These are phyloP conservation scores for Odocoileus hemionus DNA, from an alignment of 2,113 vertebrate genomes.

Conservation along the genomic window DNA sequence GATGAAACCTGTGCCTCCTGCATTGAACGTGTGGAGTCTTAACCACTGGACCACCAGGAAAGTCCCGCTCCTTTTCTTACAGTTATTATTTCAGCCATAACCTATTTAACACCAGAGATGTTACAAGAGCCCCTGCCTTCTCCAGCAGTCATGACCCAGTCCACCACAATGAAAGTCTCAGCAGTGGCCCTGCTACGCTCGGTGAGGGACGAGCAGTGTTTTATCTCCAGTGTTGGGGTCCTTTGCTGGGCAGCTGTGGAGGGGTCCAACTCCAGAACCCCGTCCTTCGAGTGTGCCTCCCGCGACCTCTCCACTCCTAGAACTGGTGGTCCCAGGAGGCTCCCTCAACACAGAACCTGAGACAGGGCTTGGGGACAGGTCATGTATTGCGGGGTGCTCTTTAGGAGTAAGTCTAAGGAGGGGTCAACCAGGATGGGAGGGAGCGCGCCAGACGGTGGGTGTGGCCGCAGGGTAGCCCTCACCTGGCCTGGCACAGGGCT, in stretches of 20 bases:
- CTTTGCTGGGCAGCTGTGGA: not conserved
- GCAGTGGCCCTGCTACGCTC: not conserved
- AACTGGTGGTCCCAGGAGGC: not conserved
- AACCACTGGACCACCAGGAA: not conserved
- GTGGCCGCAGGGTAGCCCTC: not conserved
- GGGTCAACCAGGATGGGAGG: not conserved
- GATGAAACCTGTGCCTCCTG: not conserved
- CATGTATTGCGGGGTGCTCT: not conserved
- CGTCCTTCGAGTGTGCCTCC: not conserved
- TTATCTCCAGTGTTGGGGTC: not conserved
- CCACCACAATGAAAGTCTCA: not conserved
- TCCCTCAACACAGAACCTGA: not conserved
- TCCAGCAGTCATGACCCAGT: not conserved
- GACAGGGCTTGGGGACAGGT: not conserved
- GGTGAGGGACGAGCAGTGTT: not conserved
- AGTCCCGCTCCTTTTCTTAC: not conserved
- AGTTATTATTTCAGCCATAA: too few relatives aligned
- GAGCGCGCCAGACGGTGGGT: not conserved
- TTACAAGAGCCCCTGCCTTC: not conserved
- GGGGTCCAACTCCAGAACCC: not conserved
- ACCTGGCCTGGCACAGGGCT: not conserved
- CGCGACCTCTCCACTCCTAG: not conserved
- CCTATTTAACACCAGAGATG: not conserved
- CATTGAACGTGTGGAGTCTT: not conserved
- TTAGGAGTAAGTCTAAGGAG: not conserved